Base-by-base conservation (phyloP, 1,140 invertebrate genomes). In the Pseudomyrmex sp. region DNA sequence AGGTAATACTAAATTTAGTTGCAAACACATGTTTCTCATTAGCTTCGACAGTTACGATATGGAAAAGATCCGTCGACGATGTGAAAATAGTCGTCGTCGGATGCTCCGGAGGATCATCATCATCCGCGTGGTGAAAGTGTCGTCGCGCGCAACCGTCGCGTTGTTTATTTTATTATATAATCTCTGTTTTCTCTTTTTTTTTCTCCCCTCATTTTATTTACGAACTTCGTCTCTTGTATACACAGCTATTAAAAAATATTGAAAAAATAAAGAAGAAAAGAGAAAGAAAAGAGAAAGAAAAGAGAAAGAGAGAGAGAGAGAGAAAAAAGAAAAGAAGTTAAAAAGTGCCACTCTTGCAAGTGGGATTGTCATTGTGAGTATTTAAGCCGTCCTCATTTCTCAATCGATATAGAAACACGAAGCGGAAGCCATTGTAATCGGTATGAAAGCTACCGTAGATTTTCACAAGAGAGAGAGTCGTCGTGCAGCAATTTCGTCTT, bases 391-490 rank as follows among this genome's bases (percentile, higher is more conserved):
- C 20, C 50, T 18, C 73, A 79, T 84, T 88, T 88, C 68, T 61
- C 73, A 63, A 86, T 86, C 62, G 82, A 83, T 86, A 79, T 66
- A 83, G 61, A 50, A 68, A 35, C 85, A 59, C 50, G 50, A 61
- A 87, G 79, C 86, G 86, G 85, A 85, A 87, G 68, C 74, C 82
- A 87, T 80, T 88, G 86, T 88, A 87, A 88, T 87, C 82, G 85
- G 85, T 74, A 88, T 87, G 86, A 88, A 88, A 88, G 86, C 74
- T 87, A 86, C 73, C 80, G 59, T 87, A 83, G 86, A 87, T 88
- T 88, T 87, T 88, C 86, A 87, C 86, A 84, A 84, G 85, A 88
- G 85, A 87, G 85, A 88, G 85, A 83, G 86, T 75, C 58, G 84
- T 50, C 59, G 56, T 48, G 61, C 86, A 73, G 84, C 65, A 35